phyloP scores from a whole-genome alignment of 2,888 invertebrate genomes.

The Lycocerus yunnanus region DNA sequence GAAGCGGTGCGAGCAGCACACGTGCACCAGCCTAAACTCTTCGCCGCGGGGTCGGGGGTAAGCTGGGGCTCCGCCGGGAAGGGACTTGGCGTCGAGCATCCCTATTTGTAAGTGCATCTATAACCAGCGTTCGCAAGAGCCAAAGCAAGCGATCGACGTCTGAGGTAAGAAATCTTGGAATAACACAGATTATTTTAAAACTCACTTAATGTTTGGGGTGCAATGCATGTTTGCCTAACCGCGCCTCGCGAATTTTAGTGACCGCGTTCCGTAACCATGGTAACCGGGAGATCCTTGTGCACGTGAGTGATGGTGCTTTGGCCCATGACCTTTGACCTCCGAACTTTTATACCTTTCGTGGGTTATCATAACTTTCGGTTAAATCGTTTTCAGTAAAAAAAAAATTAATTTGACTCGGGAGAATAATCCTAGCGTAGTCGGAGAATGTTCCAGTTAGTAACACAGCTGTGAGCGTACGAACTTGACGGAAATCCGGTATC shows the following conservation, averaged over 20 bases:
- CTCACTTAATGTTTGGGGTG: constrained; percentile 42
- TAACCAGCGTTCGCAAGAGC: constrained; percentile 39
- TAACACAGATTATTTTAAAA: constrained; percentile 42
- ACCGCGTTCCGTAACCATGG: constrained; percentile 35
- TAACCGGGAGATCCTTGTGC: constrained; percentile 32
- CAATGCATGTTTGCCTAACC: constrained; percentile 38
- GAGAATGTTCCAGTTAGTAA: constrained; percentile 20
- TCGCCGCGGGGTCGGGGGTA: constrained; percentile 34
- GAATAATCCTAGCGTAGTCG: neutral
- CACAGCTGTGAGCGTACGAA: constrained; percentile 49
- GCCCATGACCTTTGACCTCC: constrained; percentile 31
- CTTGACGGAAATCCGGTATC: constrained; percentile 52
- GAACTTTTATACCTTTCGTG: neutral
- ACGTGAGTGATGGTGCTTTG: constrained; percentile 34
- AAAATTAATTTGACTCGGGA: neutral
- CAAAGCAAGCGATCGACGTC: constrained; percentile 37
- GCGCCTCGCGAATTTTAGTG: constrained; percentile 28
- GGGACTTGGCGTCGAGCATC: constrained; percentile 44
- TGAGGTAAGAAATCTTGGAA: constrained; percentile 41
- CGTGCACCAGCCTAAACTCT: constrained; percentile 40
- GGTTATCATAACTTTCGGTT: neutral
- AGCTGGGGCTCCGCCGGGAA: constrained; percentile 37
- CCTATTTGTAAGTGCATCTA: constrained; percentile 42
- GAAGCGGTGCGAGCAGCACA: constrained; percentile 35
- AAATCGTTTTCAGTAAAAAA: neutral